Conservation (phyloP, 2,113 vertebrate species). For the Gambusia affinis region DNA sequence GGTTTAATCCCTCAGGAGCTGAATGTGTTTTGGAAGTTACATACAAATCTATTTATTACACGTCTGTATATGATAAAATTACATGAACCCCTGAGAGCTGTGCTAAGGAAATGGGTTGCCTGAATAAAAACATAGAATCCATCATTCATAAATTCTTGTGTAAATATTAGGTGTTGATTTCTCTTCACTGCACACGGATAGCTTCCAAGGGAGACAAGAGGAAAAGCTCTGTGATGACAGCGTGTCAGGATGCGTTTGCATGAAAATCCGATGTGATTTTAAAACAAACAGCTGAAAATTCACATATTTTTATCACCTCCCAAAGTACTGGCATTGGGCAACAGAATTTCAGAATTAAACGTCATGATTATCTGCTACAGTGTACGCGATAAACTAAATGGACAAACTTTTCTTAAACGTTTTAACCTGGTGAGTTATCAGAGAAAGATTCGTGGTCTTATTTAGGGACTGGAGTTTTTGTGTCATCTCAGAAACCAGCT, state of each 20-base stretch:
- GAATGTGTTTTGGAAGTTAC: background rate
- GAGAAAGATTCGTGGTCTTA: background rate
- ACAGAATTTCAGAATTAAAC: background rate
- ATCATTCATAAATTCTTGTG: background rate
- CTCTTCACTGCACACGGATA: background rate
- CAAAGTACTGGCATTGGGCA: no score
- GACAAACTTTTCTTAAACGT: no score
- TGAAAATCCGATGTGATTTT: background rate
- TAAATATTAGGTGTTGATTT: background rate
- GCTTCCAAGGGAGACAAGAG: background rate
- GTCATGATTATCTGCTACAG: background rate
- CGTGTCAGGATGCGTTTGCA: background rate
- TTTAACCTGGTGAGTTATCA: background rate
- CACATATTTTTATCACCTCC: background rate
- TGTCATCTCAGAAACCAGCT: background rate
- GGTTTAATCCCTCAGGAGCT: background rate
- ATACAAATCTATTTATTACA: background rate
- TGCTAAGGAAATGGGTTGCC: background rate
- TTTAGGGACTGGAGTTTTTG: background rate
- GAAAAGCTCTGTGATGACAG: background rate
- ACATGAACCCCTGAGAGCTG: background rate
- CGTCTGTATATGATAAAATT: background rate
- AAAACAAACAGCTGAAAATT: background rate
- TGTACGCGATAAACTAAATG: background rate
- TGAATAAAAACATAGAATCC: no score